A percentile compares a stretch with the other conserved stretches of the same genome.
Conservation (phyloP, 2,888 invertebrate genomes). For the Microchrysa polita region DNA sequence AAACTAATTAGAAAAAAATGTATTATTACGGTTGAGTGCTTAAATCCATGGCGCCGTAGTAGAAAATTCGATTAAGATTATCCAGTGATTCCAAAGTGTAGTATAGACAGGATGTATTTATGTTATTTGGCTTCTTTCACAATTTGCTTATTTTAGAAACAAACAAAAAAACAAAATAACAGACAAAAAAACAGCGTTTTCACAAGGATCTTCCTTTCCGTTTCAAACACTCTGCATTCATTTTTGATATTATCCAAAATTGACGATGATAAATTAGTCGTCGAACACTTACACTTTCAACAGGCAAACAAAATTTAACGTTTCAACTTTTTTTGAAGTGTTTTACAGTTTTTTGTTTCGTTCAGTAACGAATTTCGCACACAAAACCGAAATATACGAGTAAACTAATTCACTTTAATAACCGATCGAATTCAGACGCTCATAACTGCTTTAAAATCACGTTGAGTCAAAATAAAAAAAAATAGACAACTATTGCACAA, state of each 20-base stretch:
- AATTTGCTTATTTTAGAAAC: not conserved
- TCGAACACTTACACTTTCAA: slow-evolving; percentile 37
- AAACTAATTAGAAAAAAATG: slow-evolving; percentile 25
- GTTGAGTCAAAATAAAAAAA: slow-evolving; percentile 14
- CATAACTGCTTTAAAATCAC: slow-evolving; percentile 7
- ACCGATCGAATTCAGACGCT: not conserved
- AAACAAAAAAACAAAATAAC: too few species aligned
- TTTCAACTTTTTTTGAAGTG: not conserved
- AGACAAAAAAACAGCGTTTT: not conserved
- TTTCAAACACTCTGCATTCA: not conserved
- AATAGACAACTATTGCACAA: not conserved
- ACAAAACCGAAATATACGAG: not conserved
- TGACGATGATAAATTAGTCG: not conserved
- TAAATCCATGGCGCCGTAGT: slow-evolving; percentile 28
- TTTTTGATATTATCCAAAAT: slow-evolving; percentile 24
- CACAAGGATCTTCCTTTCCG: not conserved
- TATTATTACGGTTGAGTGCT: slow-evolving; percentile 39
- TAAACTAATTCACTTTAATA: not conserved
- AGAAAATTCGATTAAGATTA: slow-evolving; percentile 1
- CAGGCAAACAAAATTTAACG: slow-evolving; percentile 7
- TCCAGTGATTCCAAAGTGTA: slow-evolving; percentile 23
- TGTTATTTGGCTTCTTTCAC: not conserved
- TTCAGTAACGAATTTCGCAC: not conserved
- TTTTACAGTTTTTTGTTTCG: not conserved
- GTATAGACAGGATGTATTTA: not conserved